phyloP scores from a whole-genome alignment of 2,797 vertebrate species.

The Cossypha caffra region DNA sequence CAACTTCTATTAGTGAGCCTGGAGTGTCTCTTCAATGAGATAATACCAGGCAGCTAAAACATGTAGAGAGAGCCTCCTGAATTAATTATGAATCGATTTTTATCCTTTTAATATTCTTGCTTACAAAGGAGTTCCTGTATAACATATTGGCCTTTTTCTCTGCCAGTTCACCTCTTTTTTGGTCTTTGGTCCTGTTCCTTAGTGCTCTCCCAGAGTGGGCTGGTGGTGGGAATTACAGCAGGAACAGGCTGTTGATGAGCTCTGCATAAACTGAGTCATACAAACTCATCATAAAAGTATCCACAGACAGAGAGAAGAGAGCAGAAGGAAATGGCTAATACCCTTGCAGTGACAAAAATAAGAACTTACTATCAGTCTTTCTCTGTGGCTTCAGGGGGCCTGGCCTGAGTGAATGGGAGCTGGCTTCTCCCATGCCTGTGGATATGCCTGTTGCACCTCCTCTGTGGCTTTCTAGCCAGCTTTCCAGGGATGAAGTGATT shows the following conservation, averaged over 20 bases:
- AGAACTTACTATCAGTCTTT: background rate
- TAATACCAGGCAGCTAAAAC: background rate
- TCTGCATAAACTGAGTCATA: background rate
- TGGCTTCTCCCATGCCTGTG: background rate
- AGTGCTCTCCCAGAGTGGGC: background rate
- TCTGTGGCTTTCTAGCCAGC: background rate
- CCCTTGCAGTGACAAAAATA: background rate
- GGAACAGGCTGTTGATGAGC: background rate
- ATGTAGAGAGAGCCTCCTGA: background rate
- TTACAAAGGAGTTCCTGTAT: background rate
- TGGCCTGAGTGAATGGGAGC: background rate
- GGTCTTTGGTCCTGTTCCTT: background rate
- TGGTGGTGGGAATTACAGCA: background rate
- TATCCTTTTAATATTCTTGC: conserved; percentile 14
- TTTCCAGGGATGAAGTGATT: background rate
- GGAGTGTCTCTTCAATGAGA: background rate
- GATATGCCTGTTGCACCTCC: background rate
- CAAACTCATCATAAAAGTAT: background rate
- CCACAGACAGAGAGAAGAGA: background rate
- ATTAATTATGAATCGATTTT: conserved; percentile 17
- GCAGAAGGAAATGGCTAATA: background rate
- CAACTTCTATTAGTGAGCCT: background rate
- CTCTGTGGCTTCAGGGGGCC: background rate
- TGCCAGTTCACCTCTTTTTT: background rate
- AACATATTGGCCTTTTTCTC: background rate